Evolutionary conservation across 1,140 invertebrate species (phyloP).

Genomic region (Ostrea denselamellosa): DNA sequence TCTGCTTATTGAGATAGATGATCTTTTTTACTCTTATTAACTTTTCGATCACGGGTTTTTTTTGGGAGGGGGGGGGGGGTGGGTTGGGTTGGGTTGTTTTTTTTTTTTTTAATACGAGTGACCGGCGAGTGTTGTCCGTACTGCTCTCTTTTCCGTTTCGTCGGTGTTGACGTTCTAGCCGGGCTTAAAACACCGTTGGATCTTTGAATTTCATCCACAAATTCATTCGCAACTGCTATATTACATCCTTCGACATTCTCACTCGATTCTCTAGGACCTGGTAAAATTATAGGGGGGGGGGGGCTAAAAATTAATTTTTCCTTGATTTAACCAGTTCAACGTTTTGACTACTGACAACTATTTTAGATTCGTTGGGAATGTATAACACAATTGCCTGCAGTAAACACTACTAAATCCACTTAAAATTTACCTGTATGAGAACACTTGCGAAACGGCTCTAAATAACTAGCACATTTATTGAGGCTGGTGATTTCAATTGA

Average conservation of each 20-base stretch:
- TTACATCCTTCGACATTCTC: neutral
- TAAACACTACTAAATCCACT: neutral
- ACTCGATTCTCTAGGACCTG: neutral
- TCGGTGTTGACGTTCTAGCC: neutral
- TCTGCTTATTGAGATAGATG: neutral
- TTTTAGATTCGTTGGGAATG: neutral
- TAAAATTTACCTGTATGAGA: neutral
- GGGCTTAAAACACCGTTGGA: neutral
- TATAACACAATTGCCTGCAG: neutral
- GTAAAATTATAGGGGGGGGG: neutral
- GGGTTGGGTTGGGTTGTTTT: neutral
- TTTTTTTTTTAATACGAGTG: neutral
- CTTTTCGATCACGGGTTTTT: neutral
- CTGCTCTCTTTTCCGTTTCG: neutral
- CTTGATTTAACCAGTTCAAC: slow-evolving; percentile 22
- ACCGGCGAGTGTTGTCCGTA: neutral
- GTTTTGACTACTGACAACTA: neutral
- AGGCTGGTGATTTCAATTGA: no score
- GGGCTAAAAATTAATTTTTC: neutral
- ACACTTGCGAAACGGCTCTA: neutral
- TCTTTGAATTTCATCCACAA: neutral
- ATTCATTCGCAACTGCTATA: neutral
- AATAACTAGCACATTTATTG: no score
- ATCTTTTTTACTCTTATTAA: neutral
- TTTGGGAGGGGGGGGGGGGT: neutral